Base-by-base conservation (phyloP, 2,113 vertebrate species). In the Grammomys surdaster region DNA sequence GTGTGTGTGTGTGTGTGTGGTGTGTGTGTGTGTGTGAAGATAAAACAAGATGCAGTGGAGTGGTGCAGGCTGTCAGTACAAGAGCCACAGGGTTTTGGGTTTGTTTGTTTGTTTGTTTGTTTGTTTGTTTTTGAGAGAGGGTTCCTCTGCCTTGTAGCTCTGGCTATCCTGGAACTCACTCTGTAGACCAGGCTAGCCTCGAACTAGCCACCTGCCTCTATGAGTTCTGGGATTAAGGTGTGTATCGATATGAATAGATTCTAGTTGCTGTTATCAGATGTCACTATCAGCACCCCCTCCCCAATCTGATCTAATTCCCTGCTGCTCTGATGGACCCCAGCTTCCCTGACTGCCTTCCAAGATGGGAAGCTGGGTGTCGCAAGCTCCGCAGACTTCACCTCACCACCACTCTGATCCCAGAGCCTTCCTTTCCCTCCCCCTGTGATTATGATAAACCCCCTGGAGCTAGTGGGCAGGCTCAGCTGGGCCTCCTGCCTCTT, bases 401-500 rank as follows among this genome's bases (percentile, higher is more conserved):
- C 78, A 31, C 24, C 75, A 13, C 56, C 82, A 85, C 65, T 93
- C 81, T 73, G 86, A 91, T 90, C 85, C 90, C 90, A 36, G 69
- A 26, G 51, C 90, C 88, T 91, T 90, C 90, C 51, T 72, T 19
- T 76, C 46, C 84, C 54, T 28, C 75, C 89, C 87, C 90, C 88
- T 88, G 65, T 89, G 96, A 96, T 97, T 95, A 95, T 93, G 70
- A 46, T 60, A 91, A 84, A 40, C 84, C 86, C 91, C 81, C 85
- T 56, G 0, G 40, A 91, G 94, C 82, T 58, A 54, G 77, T 7
- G 4, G 81, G 91, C 73, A 51, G 95, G 87, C 91, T 89, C 85
- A 67, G 84, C 91, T 84, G 90, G 58, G 88, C 95, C 89, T 94
- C 80, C 1, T 12, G 26, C 46, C 96, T 94, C 96, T 89, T 93